Conservation (phyloP, 1,140 invertebrate species). For the Hirudo medicinalis region DNA sequence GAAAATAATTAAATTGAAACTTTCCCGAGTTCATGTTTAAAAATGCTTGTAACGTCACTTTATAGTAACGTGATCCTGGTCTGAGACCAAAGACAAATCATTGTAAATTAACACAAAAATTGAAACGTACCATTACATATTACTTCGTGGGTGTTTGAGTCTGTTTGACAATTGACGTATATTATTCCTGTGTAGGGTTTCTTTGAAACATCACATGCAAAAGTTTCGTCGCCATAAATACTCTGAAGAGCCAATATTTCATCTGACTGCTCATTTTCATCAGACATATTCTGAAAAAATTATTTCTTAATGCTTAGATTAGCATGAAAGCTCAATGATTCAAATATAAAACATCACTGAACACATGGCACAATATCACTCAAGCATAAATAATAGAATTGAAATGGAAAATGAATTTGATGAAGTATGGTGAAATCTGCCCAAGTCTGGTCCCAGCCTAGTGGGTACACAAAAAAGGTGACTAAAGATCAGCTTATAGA, state of each 20-base stretch:
- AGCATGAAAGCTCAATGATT: not conserved
- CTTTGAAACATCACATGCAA: not conserved
- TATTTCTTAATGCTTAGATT: not conserved
- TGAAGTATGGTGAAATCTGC: not conserved
- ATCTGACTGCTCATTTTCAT: constrained; percentile 1
- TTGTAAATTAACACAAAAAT: not conserved
- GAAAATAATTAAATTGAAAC: not conserved
- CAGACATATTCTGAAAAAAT: not conserved
- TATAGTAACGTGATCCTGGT: not conserved
- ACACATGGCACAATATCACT: not conserved
- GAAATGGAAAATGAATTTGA: not conserved
- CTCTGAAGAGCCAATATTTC: constrained; percentile 8
- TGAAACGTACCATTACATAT: not conserved
- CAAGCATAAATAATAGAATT: not conserved
- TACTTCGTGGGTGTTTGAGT: not conserved
- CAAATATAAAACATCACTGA: not conserved
- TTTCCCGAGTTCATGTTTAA: not conserved
- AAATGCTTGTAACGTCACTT: not conserved
- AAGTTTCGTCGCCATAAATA: not conserved
- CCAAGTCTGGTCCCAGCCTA: too few species aligned
- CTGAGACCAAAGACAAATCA: not conserved
- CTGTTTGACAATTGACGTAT: not conserved
- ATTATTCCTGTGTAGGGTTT: not conserved
- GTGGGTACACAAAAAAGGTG: too few species aligned
- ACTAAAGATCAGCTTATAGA: too few species aligned